phyloP scores from a whole-genome alignment of 1,140 invertebrate species.

The Ladona fulva region DNA sequence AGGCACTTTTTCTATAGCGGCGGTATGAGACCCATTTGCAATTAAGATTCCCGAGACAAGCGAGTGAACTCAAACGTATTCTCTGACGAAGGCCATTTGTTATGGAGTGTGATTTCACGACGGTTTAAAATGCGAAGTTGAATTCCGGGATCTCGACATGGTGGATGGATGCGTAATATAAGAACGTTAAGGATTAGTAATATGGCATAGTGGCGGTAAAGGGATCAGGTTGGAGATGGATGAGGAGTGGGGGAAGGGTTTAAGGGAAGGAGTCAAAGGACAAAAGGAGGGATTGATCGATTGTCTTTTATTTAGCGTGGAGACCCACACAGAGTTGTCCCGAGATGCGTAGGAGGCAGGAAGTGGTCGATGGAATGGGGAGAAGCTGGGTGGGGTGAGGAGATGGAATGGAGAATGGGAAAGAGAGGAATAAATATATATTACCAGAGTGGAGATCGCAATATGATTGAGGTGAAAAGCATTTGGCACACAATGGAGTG shows the following conservation, averaged over 20 bases:
- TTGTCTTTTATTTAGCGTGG: background rate
- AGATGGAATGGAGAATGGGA: background rate
- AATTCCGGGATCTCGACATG: background rate
- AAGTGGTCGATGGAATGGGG: background rate
- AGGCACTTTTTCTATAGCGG: no score
- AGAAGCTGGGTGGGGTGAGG: background rate
- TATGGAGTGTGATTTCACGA: no score
- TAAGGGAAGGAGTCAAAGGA: background rate
- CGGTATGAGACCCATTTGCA: no score
- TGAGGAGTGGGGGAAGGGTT: background rate
- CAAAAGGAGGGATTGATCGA: background rate
- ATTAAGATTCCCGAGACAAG: no score
- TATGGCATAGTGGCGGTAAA: background rate
- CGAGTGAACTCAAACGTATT: no score
- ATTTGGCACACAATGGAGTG: background rate
- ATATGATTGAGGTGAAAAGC: conserved; percentile 6
- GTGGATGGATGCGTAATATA: background rate
- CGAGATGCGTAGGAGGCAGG: background rate
- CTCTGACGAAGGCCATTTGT: background rate
- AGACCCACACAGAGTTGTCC: background rate
- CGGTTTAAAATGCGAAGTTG: no score
- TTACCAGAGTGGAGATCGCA: background rate
- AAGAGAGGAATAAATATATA: background rate
- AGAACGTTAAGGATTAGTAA: background rate
- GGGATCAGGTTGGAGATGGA: background rate